A percentile compares a stretch with the other conserved stretches of the same genome.
Evolutionary conservation across 2,797 vertebrate species (phyloP).

Genomic region (Hippoglossus hippoglossus): DNA sequence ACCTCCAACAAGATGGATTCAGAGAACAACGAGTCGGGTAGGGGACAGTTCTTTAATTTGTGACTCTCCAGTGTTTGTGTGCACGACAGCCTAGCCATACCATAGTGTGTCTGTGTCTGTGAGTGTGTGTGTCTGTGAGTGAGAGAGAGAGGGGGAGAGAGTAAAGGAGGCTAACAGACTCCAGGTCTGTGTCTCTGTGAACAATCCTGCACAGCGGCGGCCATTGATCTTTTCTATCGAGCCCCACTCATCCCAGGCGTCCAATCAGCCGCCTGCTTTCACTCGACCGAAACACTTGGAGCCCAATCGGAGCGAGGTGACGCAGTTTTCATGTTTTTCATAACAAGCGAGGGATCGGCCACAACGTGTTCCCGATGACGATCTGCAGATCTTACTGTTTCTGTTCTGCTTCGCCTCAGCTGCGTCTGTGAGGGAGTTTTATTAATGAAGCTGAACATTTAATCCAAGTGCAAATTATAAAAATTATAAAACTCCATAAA

Average conservation of each 20-base stretch:
- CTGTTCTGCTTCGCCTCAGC: too few relatives aligned
- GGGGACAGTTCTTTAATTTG: conserved; percentile 37
- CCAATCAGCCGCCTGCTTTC: conserved; percentile 47
- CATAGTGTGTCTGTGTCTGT: conserved; percentile 3
- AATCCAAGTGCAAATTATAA: too few relatives aligned
- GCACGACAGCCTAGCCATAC: background rate
- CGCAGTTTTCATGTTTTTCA: background rate
- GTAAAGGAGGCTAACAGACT: conserved; percentile 6
- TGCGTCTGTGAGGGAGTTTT: too few relatives aligned
- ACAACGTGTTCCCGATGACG: background rate
- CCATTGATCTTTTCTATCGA: conserved; percentile 45
- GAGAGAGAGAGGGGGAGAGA: conserved; percentile 19
- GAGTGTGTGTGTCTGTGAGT: conserved; percentile 4
- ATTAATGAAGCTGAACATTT: too few relatives aligned
- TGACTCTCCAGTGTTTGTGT: background rate
- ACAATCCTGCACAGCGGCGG: background rate
- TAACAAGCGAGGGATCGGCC: background rate
- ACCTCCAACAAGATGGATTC: conserved; percentile 70
- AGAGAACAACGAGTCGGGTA: conserved; percentile 76
- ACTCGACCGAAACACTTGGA: background rate
- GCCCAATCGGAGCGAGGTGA: conserved; percentile 5
- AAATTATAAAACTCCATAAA: too few relatives aligned
- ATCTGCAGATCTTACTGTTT: background rate
- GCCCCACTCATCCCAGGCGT: background rate
- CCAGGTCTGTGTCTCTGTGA: conserved; percentile 2